phyloP scores from a whole-genome alignment of 2,888 invertebrate species.

The Ethmia dodecea region DNA sequence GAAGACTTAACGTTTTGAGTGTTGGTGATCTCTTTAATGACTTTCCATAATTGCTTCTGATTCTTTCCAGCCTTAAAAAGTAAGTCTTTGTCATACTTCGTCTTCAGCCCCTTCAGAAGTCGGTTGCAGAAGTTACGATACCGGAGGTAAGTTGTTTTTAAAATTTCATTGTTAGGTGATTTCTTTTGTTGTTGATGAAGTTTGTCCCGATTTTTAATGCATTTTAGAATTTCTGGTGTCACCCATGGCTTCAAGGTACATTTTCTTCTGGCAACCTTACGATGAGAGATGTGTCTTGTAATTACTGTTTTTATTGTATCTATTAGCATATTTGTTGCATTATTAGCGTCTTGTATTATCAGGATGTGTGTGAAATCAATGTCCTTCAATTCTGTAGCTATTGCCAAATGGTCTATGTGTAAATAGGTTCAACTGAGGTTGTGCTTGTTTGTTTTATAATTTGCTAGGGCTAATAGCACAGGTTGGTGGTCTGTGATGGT shows the following conservation, averaged over 20 bases:
- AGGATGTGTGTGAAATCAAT: background rate
- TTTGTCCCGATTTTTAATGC: background rate
- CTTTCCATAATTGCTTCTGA: background rate
- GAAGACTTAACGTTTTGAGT: background rate
- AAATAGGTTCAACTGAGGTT: no score
- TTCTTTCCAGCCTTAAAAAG: conserved; percentile 1
- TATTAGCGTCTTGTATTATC: background rate
- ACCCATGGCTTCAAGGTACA: background rate
- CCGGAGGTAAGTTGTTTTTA: background rate
- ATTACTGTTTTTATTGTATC: background rate
- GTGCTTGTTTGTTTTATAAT: no score
- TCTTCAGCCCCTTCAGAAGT: background rate
- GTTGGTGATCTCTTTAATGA: background rate
- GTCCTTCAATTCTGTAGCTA: no score
- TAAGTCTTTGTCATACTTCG: conserved; percentile 3
- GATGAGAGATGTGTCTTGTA: background rate
- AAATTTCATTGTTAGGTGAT: background rate
- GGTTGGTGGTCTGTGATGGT: background rate
- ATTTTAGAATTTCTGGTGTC: conserved; percentile 2
- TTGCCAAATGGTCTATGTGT: no score
- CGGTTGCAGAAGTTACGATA: conserved; percentile 1
- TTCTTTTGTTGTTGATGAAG: background rate
- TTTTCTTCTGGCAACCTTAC: background rate
- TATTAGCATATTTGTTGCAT: background rate
- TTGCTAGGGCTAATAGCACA: background rate